Conservation (phyloP, 2,797 vertebrate species). For the Eulemur rubriventer region DNA sequence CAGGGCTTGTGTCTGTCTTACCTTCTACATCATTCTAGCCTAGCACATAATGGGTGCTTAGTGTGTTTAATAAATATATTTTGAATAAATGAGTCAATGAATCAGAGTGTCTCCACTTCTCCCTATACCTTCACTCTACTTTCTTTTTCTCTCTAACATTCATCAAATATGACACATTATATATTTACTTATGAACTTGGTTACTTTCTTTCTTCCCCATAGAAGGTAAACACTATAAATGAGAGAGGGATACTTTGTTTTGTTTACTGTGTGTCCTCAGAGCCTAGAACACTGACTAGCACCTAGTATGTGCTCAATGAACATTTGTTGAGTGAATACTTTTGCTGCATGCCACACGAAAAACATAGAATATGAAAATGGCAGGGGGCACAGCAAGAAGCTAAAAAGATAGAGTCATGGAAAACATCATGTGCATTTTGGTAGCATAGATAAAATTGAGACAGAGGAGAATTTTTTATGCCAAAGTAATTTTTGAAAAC, state of each 20-base stretch:
- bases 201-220: background rate
- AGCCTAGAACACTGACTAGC: background rate
- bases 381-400: background rate
- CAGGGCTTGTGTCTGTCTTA: background rate
- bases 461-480: background rate
- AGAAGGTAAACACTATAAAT: background rate
- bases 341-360: background rate
- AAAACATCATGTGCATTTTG: background rate
- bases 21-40: background rate
- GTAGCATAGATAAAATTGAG: background rate
- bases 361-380: background rate
- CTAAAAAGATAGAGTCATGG: background rate
- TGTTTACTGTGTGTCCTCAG: background rate
- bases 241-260: background rate
- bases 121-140: background rate
- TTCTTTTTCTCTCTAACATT: background rate
- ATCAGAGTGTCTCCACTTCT: background rate
- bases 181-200: background rate
- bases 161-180: background rate
- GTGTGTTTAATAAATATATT: background rate
- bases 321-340: background rate
- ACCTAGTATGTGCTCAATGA: background rate
- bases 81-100: constrained; percentile 1
- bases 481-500: constrained; percentile 22
- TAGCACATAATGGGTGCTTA: background rate